phyloP scores from a whole-genome alignment of 2,113 vertebrate genomes.

The Etheostoma spectabile region DNA sequence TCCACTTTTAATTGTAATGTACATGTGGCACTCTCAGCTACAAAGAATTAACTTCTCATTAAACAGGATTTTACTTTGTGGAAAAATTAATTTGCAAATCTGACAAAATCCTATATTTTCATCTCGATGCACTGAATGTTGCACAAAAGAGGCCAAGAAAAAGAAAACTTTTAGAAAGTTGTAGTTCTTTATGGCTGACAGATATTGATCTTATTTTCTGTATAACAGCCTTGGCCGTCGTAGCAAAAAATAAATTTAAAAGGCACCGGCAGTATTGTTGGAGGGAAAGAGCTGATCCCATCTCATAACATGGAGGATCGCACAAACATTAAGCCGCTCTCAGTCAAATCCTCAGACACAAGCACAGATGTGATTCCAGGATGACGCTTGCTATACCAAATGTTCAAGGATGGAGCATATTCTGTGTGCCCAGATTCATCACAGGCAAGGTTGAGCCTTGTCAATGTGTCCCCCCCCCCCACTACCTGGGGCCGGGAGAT shows the following conservation, averaged over 20 bases:
- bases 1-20: background rate
- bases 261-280: slow-evolving; percentile 1
- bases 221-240: slow-evolving; percentile 25
- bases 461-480: slow-evolving; percentile 40
- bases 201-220: slow-evolving; percentile 54
- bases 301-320: slow-evolving; percentile 18
- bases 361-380: slow-evolving; percentile 57
- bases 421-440: slow-evolving; percentile 69
- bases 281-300: slow-evolving; percentile 38
- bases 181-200: slow-evolving; percentile 6
- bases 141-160: background rate
- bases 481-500: slow-evolving; percentile 56
- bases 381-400: slow-evolving; percentile 56
- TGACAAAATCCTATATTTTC: background rate
- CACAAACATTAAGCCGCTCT: slow-evolving; percentile 42
- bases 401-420: slow-evolving; percentile 69
- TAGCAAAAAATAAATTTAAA: background rate
- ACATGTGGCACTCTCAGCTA: background rate
- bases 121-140: background rate
- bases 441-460: slow-evolving; percentile 65
- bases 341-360: slow-evolving; percentile 54
- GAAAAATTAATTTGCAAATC: background rate
- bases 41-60: background rate
- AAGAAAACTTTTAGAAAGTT: background rate
- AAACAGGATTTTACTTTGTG: background rate